Evolutionary conservation across 2,888 invertebrate species (phyloP), one percentile per base, ranked within the genome.

Genomic region (Odontothrips loti): DNA sequence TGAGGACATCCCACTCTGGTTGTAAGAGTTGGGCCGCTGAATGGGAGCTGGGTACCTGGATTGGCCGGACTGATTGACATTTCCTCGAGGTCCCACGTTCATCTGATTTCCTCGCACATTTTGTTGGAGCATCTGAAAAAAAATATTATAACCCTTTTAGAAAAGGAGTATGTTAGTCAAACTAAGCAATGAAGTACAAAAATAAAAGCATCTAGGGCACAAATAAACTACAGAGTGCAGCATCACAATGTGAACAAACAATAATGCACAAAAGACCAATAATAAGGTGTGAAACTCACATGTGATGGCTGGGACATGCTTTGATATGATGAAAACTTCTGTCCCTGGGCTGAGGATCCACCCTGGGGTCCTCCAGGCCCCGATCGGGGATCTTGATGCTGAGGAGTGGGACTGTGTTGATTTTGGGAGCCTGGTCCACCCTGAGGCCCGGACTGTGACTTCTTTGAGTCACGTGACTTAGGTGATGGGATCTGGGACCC

Each of bases 321-420:
- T 27, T 75, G 68, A 27, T 75, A 75, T 23, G 68, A 23, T 10
- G 68, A 75, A 27, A 27, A 75, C 23, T 75, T 75, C 11, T 75
- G 68, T 75, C 68, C 80, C 47, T 79, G 79, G 43, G 79, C 80
- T 79, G 43, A 47, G 29, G 68, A 47, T 29, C 81, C 79, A 43
- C 34, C 34, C 34, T 43, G 34, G 27, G 79, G 78, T 47, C 80
- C 80, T 80, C 83, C 83, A 81, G 85, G 88, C 89, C 84, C 88
- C 90, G 85, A 90, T 90, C 85, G 87, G 90, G 91, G 91, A 83
- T 90, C 91, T 81, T 91, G 87, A 85, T 90, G 90, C 85, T 90
- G 90, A 81, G 87, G 87, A 81, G 88, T 87, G 89, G 84, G 87
- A 88, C 83, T 87, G 81, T 75, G 68, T 27, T 75, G 68, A 27